Evolutionary conservation across 1,140 invertebrate species (phyloP).

Genomic region (Chironomus tepperi): DNA sequence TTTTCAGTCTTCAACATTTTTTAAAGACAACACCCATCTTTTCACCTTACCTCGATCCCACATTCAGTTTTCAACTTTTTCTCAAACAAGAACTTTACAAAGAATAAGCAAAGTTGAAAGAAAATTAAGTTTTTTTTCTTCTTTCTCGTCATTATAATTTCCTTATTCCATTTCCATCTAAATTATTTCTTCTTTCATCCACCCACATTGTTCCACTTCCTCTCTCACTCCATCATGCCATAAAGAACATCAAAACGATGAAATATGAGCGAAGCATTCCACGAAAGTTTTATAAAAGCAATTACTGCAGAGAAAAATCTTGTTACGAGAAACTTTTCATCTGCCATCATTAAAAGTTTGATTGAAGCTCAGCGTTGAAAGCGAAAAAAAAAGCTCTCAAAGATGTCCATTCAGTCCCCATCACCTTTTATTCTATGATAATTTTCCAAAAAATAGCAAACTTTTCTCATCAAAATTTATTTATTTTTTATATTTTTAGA

Average conservation of each 20-base stretch:
- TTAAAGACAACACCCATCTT: too few species aligned
- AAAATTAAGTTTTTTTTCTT: too few species aligned
- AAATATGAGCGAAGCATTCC: not conserved
- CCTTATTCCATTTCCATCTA: too few species aligned
- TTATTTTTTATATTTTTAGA: not conserved
- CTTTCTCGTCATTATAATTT: too few species aligned
- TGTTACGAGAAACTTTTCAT: conserved; percentile 20
- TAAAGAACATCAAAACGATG: conserved; percentile 22
- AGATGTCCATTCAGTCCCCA: not conserved
- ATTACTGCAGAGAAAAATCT: conserved; percentile 18
- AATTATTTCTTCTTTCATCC: too few species aligned
- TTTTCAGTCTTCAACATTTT: too few species aligned
- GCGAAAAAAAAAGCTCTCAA: too few species aligned
- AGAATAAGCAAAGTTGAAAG: too few species aligned
- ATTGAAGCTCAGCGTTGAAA: not conserved
- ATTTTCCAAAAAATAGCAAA: too few species aligned
- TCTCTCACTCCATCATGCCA: not conserved
- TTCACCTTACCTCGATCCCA: too few species aligned
- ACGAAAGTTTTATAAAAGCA: not conserved
- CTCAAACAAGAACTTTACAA: too few species aligned
- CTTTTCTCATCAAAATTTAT: not conserved
- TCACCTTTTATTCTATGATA: not conserved
- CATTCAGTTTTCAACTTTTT: too few species aligned
- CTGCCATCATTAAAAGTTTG: conserved; percentile 7
- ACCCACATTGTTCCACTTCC: not conserved